Evolutionary conservation across 2,888 invertebrate species (phyloP).

Genomic region (Petrolisthes manimaculis): DNA sequence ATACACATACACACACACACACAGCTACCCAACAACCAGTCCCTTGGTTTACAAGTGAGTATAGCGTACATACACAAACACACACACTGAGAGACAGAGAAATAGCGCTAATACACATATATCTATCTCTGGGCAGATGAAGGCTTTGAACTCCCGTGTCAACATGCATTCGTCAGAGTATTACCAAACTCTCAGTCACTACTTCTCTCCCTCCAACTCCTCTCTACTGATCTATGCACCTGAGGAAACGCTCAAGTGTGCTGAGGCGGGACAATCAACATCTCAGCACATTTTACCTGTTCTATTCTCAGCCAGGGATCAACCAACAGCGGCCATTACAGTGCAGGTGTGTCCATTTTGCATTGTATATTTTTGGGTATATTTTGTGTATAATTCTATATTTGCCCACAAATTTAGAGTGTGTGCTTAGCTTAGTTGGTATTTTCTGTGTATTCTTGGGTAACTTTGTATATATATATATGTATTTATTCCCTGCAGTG

Average conservation of each 20-base stretch:
- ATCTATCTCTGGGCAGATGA: neutral
- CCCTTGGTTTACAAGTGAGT: neutral
- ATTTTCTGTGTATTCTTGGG: too few species aligned
- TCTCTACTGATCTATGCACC: neutral
- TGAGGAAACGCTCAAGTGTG: neutral
- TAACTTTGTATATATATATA: too few species aligned
- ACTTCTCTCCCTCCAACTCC: slow-evolving; percentile 10
- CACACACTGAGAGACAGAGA: neutral
- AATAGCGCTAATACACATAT: neutral
- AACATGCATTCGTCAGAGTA: neutral
- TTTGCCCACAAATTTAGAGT: too few species aligned
- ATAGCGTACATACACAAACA: neutral
- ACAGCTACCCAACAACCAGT: neutral
- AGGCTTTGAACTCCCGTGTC: neutral
- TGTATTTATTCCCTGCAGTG: too few species aligned
- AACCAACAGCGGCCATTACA: neutral
- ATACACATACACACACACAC: neutral
- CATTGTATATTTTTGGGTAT: too few species aligned
- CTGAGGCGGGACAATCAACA: neutral
- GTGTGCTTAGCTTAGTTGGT: too few species aligned
- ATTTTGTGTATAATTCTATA: too few species aligned
- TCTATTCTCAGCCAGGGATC: neutral
- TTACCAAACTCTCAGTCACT: neutral
- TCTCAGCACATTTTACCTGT: neutral
- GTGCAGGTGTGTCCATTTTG: neutral